Conservation (phyloP, 1,140 invertebrate species). For the Drosophila sturtevanti region DNA sequence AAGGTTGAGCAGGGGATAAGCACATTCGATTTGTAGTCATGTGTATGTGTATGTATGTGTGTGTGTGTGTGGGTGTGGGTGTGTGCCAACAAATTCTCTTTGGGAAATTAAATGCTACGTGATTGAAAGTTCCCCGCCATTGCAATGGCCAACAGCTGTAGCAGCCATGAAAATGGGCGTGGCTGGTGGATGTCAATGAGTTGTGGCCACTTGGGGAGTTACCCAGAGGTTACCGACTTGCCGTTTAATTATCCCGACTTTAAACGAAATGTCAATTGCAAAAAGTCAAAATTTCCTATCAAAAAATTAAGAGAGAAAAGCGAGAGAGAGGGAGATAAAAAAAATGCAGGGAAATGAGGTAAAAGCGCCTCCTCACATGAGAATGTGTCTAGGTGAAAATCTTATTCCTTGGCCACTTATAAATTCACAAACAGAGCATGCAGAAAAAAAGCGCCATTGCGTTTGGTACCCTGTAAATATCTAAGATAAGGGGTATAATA, state of each 20-base stretch:
- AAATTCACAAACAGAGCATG: conserved; percentile 24
- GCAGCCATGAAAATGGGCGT: conserved; percentile 30
- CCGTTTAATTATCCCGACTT: conserved; percentile 51
- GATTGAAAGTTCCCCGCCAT: conserved; percentile 53
- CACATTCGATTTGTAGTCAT: background rate
- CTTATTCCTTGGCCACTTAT: background rate
- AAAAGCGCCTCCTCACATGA: background rate
- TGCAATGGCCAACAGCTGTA: conserved; percentile 51
- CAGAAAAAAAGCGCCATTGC: background rate
- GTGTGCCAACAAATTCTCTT: conserved; percentile 58
- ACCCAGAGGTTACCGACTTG: background rate
- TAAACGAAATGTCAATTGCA: conserved; percentile 30
- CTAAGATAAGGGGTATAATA: too few species aligned
- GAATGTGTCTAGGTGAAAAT: background rate
- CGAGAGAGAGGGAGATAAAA: background rate
- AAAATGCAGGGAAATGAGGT: background rate
- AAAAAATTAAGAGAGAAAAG: background rate
- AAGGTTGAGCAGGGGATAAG: background rate
- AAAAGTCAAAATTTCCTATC: background rate
- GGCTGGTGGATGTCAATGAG: conserved; percentile 36
- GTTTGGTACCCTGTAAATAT: background rate
- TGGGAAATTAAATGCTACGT: conserved; percentile 67
- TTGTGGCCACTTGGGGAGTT: conserved; percentile 45
- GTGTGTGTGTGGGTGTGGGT: conserved; percentile 26
- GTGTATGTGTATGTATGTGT: background rate